A percentile compares a stretch with the other conserved stretches of the same genome.
Evolutionary conservation across 2,888 invertebrate genomes (phyloP).

Genomic region (Phengaris arion): DNA sequence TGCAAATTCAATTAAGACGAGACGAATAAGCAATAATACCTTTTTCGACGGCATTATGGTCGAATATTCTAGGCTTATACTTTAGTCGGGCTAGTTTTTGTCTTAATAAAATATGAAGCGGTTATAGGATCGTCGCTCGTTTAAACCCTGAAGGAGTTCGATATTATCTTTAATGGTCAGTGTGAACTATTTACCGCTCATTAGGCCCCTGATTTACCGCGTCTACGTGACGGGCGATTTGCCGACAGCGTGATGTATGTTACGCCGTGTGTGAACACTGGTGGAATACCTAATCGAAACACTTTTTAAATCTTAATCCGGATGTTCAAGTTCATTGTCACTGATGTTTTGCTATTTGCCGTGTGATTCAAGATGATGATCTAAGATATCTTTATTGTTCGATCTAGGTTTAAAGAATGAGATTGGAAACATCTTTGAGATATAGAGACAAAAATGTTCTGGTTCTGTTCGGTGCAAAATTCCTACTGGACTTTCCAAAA

Average conservation of each 20-base stretch:
- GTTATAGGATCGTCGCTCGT: slow-evolving; percentile 16
- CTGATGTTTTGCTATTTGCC: slow-evolving; percentile 13
- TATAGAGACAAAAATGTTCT: too few relatives aligned
- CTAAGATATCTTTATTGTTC: background rate
- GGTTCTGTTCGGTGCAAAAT: background rate
- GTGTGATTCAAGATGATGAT: background rate
- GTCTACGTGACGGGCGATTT: slow-evolving; percentile 56
- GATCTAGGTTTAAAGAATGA: background rate
- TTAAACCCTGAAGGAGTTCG: slow-evolving; percentile 10
- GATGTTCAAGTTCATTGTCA: slow-evolving; percentile 25
- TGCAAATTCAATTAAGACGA: background rate
- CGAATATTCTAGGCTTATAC: background rate
- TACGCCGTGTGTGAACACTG: slow-evolving; percentile 46
- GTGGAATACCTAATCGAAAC: slow-evolving; percentile 51
- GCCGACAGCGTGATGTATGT: slow-evolving; percentile 59
- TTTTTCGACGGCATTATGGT: background rate
- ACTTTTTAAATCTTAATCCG: slow-evolving; percentile 35
- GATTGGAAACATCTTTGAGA: too few relatives aligned
- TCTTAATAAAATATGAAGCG: slow-evolving; percentile 8
- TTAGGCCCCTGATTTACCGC: slow-evolving; percentile 57
- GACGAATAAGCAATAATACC: background rate
- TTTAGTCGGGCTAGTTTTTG: slow-evolving; percentile 11
- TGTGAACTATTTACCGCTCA: slow-evolving; percentile 46
- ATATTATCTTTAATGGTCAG: slow-evolving; percentile 38
- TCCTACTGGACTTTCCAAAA: background rate